Evolutionary conservation across 2,797 vertebrate species (phyloP), one percentile per base, ranked within the genome.

Genomic region (Leucoraja ocellata): DNA sequence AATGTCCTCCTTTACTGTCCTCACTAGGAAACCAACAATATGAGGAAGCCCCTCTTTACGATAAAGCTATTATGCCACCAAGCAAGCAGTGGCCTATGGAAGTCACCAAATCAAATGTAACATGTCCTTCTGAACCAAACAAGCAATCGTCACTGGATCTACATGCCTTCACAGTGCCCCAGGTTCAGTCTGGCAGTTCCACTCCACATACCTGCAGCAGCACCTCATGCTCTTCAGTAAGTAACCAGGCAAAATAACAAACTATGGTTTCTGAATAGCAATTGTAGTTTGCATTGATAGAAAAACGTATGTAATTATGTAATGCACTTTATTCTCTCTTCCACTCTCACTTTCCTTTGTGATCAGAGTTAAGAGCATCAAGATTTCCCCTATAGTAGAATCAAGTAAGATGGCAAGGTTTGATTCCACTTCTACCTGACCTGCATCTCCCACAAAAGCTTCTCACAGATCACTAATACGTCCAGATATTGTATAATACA

Each of bases 151-250:
- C 90, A 58, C 13, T 46, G 39, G 90, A 92, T 0, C 94, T 97
- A 94, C 96, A 95, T 0, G 94, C 96, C 0, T 99, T 99, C 95
- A 97, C 96, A 0, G 94, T 97, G 94, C 97, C 97, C 94, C 98
- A 98, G 96, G 96, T 95, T 0, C 96, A 95, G 0, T 95, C 97
- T 0, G 97, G 97, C 94, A 98, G 96, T 94, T 96, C 96, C 93
- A 99, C 98, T 0, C 98, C 98, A 1, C 98, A 97, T 77, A 96
- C 97, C 94, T 98, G 96, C 94, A 97, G 96, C 96, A 96, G 95
- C 95, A 96, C 98, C 94, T 98, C 97, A 94, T 99, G 98, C 95
- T 99, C 99, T 95, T 98, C 98, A 95, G 99, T 99, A 96, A 96
- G 96, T 94, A 32, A 77, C 25, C 39, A 93, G 28, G 58, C 1